Evolutionary conservation across 2,888 invertebrate genomes (phyloP).

Genomic region (Miltochrista miniata): DNA sequence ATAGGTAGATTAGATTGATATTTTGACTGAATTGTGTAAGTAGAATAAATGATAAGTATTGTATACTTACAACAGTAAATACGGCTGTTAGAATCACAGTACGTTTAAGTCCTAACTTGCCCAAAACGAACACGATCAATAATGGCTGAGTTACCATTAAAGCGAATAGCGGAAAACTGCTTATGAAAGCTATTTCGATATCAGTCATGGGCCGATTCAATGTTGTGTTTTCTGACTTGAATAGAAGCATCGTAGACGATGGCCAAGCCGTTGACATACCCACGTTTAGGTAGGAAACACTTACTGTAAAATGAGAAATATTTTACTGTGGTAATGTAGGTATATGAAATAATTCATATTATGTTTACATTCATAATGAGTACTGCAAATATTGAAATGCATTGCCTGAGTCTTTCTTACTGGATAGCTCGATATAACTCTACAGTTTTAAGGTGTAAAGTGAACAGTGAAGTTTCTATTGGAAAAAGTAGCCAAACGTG

Average conservation of each 20-base stretch:
- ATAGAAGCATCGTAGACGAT: slow-evolving; percentile 56
- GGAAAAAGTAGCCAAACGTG: too few relatives aligned
- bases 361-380: too few relatives aligned
- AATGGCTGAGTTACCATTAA: slow-evolving; percentile 44
- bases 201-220: slow-evolving; percentile 59
- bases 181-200: slow-evolving; percentile 55
- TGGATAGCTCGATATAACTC: too few relatives aligned
- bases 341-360: too few relatives aligned
- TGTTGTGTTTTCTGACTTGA: slow-evolving; percentile 58
- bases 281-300: slow-evolving; percentile 54
- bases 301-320: slow-evolving; percentile 44
- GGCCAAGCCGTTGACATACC: slow-evolving; percentile 64
- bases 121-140: slow-evolving; percentile 45
- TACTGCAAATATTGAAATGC: too few relatives aligned
- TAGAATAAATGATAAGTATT: too few relatives aligned
- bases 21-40: too few relatives aligned
- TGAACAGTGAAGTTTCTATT: too few relatives aligned
- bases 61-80: slow-evolving; percentile 52
- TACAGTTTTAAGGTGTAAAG: too few relatives aligned
- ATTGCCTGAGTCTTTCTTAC: too few relatives aligned
- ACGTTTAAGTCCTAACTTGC: slow-evolving; percentile 56
- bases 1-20: too few relatives aligned
- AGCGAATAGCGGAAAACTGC: slow-evolving; percentile 50
- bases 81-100: slow-evolving; percentile 41
- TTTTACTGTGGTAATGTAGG: too few relatives aligned